Percentiles rank a stretch among this genome's conserved stretches.
These are phyloP conservation scores for Hypomesus transpacificus DNA, from an alignment of 2,113 vertebrate genomes.

Conservation along the genomic window DNA sequence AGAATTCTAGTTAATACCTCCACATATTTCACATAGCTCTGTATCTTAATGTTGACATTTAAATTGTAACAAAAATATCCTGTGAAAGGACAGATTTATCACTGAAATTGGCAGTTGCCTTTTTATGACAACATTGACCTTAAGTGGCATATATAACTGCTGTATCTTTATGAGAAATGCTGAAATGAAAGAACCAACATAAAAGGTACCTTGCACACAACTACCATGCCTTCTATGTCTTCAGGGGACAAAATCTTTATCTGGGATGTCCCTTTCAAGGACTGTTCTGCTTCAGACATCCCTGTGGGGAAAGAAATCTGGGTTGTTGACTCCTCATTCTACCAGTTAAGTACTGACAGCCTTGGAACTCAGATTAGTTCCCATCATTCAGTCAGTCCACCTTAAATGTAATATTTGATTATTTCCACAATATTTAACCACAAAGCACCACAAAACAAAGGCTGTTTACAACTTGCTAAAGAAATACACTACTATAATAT, in stretches of 20 bases:
- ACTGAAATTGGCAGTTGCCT: neutral
- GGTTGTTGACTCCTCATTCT: neutral
- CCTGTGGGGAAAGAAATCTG: conserved; percentile 65
- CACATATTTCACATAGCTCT: too few species aligned
- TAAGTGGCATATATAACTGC: too few species aligned
- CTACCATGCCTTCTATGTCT: conserved; percentile 93
- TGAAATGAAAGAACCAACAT: neutral
- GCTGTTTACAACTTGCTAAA: too few species aligned
- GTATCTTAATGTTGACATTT: too few species aligned
- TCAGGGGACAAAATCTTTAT: conserved; percentile 92
- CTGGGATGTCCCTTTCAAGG: conserved; percentile 96
- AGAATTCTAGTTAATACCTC: neutral
- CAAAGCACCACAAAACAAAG: too few species aligned
- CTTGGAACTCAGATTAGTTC: neutral
- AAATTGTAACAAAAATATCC: neutral
- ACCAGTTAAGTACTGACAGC: neutral
- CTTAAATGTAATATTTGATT: too few species aligned
- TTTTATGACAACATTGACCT: neutral
- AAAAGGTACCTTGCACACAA: conserved; percentile 85
- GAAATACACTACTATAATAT: too few species aligned
- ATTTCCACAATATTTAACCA: too few species aligned
- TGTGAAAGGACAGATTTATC: neutral
- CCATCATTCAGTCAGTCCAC: too few species aligned
- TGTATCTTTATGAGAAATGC: too few species aligned
- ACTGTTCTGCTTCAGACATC: conserved; percentile 96